Evolutionary conservation across 2,113 vertebrate species (phyloP).

Genomic region (Aptenodytes forsteri): DNA sequence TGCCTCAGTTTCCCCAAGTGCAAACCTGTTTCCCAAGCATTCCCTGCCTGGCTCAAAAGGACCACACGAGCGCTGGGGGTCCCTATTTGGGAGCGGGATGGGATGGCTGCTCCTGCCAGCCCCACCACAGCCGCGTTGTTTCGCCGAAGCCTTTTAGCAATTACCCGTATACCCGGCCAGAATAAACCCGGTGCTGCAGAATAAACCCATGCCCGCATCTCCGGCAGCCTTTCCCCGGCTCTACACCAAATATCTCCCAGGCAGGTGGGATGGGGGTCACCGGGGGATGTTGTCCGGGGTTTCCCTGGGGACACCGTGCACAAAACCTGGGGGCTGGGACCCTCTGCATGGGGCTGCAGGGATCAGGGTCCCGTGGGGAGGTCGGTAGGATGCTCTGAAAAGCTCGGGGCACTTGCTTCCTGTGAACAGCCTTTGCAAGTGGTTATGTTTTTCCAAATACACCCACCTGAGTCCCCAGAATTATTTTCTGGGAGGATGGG

Average conservation of each 20-base stretch:
- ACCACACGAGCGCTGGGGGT: fast-evolving
- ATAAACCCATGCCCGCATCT: neutral
- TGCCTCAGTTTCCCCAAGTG: neutral
- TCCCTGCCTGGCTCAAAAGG: neutral
- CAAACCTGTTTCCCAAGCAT: neutral
- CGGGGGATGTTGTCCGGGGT: no score
- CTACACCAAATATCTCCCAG: neutral
- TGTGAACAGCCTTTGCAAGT: neutral
- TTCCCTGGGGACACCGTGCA: fast-evolving
- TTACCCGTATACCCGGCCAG: no score
- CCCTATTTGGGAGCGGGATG: neutral
- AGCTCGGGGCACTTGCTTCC: neutral
- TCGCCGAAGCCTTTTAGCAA: neutral
- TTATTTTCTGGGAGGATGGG: neutral
- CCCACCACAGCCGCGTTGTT: neutral
- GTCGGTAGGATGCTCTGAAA: neutral
- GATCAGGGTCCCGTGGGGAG: neutral
- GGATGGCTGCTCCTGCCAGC: neutral
- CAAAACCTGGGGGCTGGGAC: neutral
- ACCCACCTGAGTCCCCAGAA: neutral
- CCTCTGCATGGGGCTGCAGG: fast-evolving
- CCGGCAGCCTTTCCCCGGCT: neutral
- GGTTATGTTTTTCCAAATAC: neutral
- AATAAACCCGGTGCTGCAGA: neutral
- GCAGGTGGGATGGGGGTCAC: no score